Conservation (phyloP, 2,888 invertebrate species). For the Dasysyrphus tricinctus region DNA sequence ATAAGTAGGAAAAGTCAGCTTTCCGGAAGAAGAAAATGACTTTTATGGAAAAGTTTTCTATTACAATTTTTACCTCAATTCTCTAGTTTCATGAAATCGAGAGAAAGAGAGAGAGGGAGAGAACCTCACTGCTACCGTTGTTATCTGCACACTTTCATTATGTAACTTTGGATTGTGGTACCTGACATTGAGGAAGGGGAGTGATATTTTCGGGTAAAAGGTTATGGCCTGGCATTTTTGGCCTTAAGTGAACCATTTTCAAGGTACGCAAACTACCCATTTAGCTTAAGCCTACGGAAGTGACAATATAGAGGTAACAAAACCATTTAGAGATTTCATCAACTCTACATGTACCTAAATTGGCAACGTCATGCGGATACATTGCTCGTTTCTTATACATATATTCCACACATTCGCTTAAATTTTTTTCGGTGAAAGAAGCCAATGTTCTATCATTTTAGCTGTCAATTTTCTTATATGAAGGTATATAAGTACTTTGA, state of each 20-base stretch:
- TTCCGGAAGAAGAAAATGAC: conserved; percentile 49
- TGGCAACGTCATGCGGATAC: conserved; percentile 21
- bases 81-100: neutral
- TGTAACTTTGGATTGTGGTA: neutral
- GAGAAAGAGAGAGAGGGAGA: neutral
- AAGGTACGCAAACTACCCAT: conserved; percentile 57
- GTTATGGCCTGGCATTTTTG: conserved; percentile 9
- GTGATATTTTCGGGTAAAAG: conserved; percentile 3
- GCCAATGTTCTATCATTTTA: conserved; percentile 43
- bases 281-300: conserved; percentile 49
- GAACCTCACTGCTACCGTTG: neutral
- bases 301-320: conserved; percentile 45
- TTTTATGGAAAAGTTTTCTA: conserved; percentile 66
- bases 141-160: conserved; percentile 1
- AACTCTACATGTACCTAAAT: neutral
- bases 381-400: neutral
- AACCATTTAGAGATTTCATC: conserved; percentile 64
- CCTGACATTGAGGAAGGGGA: neutral
- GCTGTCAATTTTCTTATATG: conserved; percentile 11
- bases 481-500: neutral
- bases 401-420: neutral
- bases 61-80: conserved; percentile 62
- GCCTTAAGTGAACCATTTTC: conserved; percentile 47
- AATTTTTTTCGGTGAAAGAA: neutral
- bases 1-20: conserved; percentile 40